Evolutionary conservation across 92 coral and sea anemone genomes (phyloP).

Genomic region (Actinostola sp.): DNA sequence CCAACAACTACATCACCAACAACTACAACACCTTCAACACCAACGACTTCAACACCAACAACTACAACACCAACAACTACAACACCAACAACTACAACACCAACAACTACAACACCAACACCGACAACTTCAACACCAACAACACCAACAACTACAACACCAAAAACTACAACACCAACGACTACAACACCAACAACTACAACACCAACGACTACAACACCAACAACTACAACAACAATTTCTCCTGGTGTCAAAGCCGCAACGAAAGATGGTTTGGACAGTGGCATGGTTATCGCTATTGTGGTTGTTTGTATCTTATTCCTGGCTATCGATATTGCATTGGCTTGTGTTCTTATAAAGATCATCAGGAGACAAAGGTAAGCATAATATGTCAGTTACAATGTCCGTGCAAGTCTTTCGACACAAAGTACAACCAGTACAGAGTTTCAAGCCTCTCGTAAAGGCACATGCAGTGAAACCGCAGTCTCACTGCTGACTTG

Average conservation of each 20-base stretch:
- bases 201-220: neutral
- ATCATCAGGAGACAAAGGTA: conserved; percentile 27
- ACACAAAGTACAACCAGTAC: no score
- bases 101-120: neutral
- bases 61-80: neutral
- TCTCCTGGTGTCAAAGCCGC: neutral
- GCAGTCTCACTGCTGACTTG: no score
- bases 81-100: neutral
- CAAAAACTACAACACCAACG: neutral
- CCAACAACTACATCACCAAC: neutral
- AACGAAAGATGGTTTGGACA: neutral
- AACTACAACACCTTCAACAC: neutral
- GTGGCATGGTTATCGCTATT: neutral
- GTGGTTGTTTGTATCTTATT: conserved; percentile 21
- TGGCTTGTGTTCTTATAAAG: conserved; percentile 12
- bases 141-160: conserved; percentile 11
- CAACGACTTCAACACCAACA: neutral
- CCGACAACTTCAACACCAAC: neutral
- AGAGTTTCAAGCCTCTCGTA: no score
- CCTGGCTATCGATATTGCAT: conserved; percentile 21
- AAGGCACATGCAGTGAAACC: no score
- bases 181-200: neutral
- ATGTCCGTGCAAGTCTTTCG: no score
- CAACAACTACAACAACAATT: neutral
- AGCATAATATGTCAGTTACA: no score